Evolutionary conservation across 2,113 vertebrate species (phyloP), one percentile per base, ranked within the genome.

Genomic region (Bambusicola thoracicus): DNA sequence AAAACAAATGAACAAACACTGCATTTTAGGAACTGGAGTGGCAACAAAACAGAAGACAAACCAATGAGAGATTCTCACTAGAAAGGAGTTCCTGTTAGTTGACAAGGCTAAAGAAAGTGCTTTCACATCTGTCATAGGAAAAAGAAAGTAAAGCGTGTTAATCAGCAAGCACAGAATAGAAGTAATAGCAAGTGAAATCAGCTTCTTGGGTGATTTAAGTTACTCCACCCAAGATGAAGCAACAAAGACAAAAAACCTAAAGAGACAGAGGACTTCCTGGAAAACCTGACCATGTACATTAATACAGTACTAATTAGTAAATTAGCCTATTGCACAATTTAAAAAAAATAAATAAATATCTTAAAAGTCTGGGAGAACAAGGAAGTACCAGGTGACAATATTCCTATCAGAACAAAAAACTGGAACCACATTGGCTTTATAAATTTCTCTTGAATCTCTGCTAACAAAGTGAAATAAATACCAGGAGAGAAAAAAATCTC

Each of bases 281-380:
- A 95, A 93, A 91, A 93, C 70, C 29, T 89, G 72, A 87, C 81
- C 79, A 78, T 82, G 53, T 78, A 40, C 22, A 77, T 89, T 81
- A 93, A 72, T 56, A 46, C 43, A 9, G 43, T 85, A 68, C 75
- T 88, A 94, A 93, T 93, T 86, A 93, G 53, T 79, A 92, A 89
- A 93, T 93, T 76, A 95, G 59, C 41, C 38, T 90, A 92, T 93
- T 94, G 92, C 90, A 95, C 92, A 91, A 93, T 87, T 82, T 19
- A 19, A 0, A 74, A 0, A 74, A 81, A 90, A 79, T 93, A 74
- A 93, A 89, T 79, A 93, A 93, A 75, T 94, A 95, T 68, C 87
- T 72, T 66, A 4, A 81, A 92, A 94, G 53, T 65, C 56, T 85
- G 41, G 9, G 49, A 92, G 76, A 90, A 89, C 76, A 92, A 86